Base-by-base conservation (phyloP, 2,113 vertebrate species). In the Hippocampus barbouri region DNA sequence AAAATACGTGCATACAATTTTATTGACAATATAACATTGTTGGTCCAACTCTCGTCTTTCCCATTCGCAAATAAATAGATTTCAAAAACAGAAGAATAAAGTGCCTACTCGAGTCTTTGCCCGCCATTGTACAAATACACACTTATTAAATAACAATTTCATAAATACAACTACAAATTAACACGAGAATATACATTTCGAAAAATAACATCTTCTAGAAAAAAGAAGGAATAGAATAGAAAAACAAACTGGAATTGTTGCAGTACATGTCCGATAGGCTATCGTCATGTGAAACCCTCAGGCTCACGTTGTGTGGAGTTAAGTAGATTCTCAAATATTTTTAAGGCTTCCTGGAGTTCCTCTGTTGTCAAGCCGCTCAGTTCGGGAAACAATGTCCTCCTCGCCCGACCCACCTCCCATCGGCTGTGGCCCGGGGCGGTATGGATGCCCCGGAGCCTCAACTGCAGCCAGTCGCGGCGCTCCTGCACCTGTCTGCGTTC, bases 401-500 rank as follows among this genome's bases (percentile, higher is more conserved):
- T 73, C 69, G 83, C 18, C 25, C 79, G 79, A 34, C 43, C 5
- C 18, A 20, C 21, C 18, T 74, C 74, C 20, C 87, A 87, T 14
- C 88, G 81, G 27, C 30, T 63, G 78, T 62, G 79, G 10, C 80
- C 66, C 40, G 88, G 70, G 0, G 91, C 90, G 0, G 90, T 93
- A 87, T 96, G 92, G 81, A 96, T 85, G 0, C 93, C 92, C 68
- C 91, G 91, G 60, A 99, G 87, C 72, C 94, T 92, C 89, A 88
- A 89, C 81, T 93, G 92, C 5, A 98, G 92, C 97, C 96, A 99
- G 49, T 95, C 94, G 72, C 93, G 89, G 6, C 96, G 91, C 81
- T 94, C 93, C 88, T 93, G 68, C 0, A 89, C 34, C 75, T 93
- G 94, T 72, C 92, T 88, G 18, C 92, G 93, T 71, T 94, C 93